A percentile compares a stretch with the other conserved stretches of the same genome.
Evolutionary conservation across 2,113 vertebrate species (phyloP).

Genomic region (Rhegmatorhina hoffmannsi): DNA sequence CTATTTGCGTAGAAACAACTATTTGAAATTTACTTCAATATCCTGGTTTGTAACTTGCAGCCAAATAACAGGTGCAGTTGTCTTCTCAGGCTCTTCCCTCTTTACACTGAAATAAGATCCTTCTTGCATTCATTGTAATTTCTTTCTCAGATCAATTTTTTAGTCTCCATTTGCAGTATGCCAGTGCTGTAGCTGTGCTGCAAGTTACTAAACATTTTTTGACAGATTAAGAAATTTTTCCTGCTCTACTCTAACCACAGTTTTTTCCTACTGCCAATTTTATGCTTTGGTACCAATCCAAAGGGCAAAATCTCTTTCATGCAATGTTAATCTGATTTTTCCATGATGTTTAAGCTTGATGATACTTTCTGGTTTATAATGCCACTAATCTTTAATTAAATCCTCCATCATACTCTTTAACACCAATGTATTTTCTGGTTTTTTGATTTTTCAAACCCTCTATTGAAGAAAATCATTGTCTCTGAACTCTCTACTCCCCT

Average conservation of each 20-base stretch:
- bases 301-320: not conserved
- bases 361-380: not conserved
- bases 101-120: not conserved
- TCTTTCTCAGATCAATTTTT: not conserved
- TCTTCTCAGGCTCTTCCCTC: not conserved
- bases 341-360: not conserved
- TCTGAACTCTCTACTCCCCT: not conserved
- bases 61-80: not conserved
- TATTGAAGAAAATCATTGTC: not conserved
- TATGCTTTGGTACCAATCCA: not conserved
- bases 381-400: not conserved
- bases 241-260: not conserved
- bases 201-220: not conserved
- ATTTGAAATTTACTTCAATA: not conserved
- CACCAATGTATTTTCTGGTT: not conserved
- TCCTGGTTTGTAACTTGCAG: not conserved
- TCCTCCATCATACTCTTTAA: not conserved
- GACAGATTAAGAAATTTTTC: not conserved
- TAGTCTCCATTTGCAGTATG: not conserved
- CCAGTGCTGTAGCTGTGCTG: not conserved
- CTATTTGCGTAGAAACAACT: not conserved
- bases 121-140: not conserved
- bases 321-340: not conserved
- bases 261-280: not conserved
- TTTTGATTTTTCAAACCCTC: not conserved